A percentile compares a stretch with the other conserved stretches of the same genome.
phyloP scores from a whole-genome alignment of 2,888 invertebrate species.

The Lissonota sp. region DNA sequence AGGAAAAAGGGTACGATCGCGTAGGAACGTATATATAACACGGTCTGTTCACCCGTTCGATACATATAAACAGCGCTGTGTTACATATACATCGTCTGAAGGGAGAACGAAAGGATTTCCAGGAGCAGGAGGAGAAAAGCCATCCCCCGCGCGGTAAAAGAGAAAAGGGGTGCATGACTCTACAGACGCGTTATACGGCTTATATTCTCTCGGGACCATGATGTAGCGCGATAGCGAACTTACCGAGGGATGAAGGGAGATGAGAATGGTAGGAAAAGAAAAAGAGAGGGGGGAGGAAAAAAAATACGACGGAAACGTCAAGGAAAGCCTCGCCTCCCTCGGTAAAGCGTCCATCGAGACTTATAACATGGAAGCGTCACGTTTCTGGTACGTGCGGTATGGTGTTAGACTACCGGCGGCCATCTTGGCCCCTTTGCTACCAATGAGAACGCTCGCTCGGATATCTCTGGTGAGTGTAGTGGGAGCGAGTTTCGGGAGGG shows the following conservation, averaged over 20 bases:
- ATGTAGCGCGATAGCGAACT: constrained; percentile 21
- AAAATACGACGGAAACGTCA: constrained; percentile 51
- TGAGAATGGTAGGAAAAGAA: constrained; percentile 32
- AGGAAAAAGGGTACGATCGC: constrained; percentile 51
- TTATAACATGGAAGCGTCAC: constrained; percentile 73
- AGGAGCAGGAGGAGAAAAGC: constrained; percentile 45
- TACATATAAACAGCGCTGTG: constrained; percentile 25
- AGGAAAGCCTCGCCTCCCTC: constrained; percentile 63
- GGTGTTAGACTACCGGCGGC: constrained; percentile 72
- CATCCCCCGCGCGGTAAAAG: constrained; percentile 26
- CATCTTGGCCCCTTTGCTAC: constrained; percentile 77
- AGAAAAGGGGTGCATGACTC: constrained; percentile 22
- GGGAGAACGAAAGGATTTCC: constrained; percentile 52
- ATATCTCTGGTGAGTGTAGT: constrained; percentile 61
- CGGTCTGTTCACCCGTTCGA: constrained; percentile 47
- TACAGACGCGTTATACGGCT: constrained; percentile 26
- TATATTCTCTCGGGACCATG: constrained; percentile 61
- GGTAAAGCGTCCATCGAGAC: constrained; percentile 63
- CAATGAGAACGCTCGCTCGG: constrained; percentile 73
- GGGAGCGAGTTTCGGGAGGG: constrained; percentile 26
- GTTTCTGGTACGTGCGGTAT: constrained; percentile 78
- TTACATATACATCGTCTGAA: constrained; percentile 30
- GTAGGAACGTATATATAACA: constrained; percentile 46
- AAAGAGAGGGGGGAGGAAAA: constrained; percentile 31
- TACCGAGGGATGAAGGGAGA: constrained; percentile 31